These are phyloP conservation scores for Contarinia nasturtii DNA, from an alignment of 1,140 invertebrate species.

Conservation along the genomic window DNA sequence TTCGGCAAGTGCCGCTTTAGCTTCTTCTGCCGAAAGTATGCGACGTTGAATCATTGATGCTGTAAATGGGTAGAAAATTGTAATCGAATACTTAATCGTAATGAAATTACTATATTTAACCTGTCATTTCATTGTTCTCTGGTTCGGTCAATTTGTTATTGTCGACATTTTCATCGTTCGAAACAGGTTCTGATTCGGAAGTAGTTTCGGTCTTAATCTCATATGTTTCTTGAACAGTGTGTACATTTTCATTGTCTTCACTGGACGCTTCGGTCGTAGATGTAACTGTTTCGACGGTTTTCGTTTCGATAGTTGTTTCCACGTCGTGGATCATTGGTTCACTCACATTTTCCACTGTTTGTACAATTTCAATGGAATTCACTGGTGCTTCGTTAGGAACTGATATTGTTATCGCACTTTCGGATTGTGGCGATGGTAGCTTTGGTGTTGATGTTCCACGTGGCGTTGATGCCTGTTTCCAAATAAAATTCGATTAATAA, in stretches of 20 bases:
- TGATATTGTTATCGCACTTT: neutral
- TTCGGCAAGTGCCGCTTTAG: slow-evolving; percentile 75
- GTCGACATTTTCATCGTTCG: slow-evolving; percentile 7
- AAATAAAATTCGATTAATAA: neutral
- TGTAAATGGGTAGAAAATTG: neutral
- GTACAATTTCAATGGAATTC: neutral
- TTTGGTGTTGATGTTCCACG: neutral
- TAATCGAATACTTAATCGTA: slow-evolving; percentile 2
- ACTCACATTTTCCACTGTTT: neutral
- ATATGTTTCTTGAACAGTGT: neutral
- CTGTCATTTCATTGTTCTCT: slow-evolving; percentile 3
- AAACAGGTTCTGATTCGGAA: slow-evolving; percentile 7
- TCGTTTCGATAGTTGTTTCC: too few relatives aligned
- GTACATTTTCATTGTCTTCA: neutral
- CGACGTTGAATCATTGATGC: slow-evolving; percentile 46
- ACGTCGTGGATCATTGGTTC: too few relatives aligned
- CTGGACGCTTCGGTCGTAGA: neutral
- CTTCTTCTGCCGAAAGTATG: slow-evolving; percentile 75
- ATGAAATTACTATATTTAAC: too few relatives aligned
- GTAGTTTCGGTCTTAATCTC: slow-evolving; percentile 3
- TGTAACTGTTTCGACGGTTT: neutral
- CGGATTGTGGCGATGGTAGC: neutral
- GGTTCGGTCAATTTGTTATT: slow-evolving; percentile 1
- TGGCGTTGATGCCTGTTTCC: neutral
- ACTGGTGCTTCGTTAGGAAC: neutral